phyloP scores from a whole-genome alignment of 2,888 invertebrate species.

The Melipona beecheii region DNA sequence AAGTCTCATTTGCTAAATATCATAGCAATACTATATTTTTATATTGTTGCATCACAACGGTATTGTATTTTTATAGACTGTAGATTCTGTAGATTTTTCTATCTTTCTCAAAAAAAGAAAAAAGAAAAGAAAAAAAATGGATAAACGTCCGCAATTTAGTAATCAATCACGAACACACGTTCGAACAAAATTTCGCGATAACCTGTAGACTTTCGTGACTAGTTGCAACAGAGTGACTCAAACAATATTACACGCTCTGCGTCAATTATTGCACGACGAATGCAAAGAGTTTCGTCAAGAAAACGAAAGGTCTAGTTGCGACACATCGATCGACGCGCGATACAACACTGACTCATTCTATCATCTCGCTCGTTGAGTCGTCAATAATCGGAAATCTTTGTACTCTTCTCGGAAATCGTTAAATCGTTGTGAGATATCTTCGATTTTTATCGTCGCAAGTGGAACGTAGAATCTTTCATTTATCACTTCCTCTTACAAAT shows the following conservation, averaged over 20 bases:
- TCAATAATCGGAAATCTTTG: not conserved
- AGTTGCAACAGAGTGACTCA: not conserved
- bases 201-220: no score
- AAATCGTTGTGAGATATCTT: not conserved
- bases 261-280: conserved; percentile 12
- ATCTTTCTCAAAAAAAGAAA: no score
- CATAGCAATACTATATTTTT: no score
- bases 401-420: not conserved
- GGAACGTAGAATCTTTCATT: not conserved
- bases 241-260: not conserved
- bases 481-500: no score
- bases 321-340: not conserved
- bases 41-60: no score
- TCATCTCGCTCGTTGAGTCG: conserved; percentile 26
- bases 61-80: no score
- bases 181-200: no score
- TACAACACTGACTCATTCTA: not conserved
- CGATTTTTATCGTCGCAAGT: not conserved
- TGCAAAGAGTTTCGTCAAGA: conserved; percentile 21
- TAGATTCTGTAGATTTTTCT: no score
- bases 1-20: no score
- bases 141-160: no score
- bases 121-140: no score
- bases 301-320: not conserved
- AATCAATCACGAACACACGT: no score